A percentile compares a stretch with the other conserved stretches of the same genome.
These are phyloP conservation scores for Amorpha juglandis DNA, from an alignment of 2,888 invertebrate genomes.

Conservation along the genomic window DNA sequence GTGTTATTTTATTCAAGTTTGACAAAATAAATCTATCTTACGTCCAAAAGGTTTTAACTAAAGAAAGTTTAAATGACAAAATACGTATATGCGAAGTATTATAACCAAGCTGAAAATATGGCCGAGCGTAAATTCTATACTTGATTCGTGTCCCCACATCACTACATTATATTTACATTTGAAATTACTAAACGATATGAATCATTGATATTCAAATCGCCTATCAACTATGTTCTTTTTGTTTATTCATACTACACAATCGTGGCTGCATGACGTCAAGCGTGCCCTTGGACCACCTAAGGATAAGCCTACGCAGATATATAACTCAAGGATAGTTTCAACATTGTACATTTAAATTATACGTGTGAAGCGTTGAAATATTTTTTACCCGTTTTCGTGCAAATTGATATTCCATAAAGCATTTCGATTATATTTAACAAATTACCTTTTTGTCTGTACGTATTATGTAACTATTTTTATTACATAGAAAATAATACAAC, in stretches of 20 bases:
- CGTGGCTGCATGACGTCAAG: background rate
- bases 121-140: too few species aligned
- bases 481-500: too few species aligned
- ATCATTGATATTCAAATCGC: background rate
- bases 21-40: background rate
- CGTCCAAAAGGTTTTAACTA: too few species aligned
- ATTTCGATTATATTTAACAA: too few species aligned
- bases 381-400: background rate
- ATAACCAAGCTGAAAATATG: too few species aligned
- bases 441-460: too few species aligned
- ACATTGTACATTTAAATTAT: background rate
- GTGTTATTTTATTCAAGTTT: conserved; percentile 23
- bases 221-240: background rate
- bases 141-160: background rate
- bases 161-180: background rate
- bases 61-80: too few species aligned
- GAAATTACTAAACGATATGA: background rate
- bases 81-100: too few species aligned
- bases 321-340: background rate
- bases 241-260: background rate
- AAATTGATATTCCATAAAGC: background rate
- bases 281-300: background rate
- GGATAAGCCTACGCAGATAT: conserved; percentile 5
- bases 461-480: too few species aligned
- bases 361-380: background rate